Evolutionary conservation across 2,797 vertebrate genomes (phyloP), one percentile per base, ranked within the genome.

Genomic region (Pseudopleuronectes americanus): DNA sequence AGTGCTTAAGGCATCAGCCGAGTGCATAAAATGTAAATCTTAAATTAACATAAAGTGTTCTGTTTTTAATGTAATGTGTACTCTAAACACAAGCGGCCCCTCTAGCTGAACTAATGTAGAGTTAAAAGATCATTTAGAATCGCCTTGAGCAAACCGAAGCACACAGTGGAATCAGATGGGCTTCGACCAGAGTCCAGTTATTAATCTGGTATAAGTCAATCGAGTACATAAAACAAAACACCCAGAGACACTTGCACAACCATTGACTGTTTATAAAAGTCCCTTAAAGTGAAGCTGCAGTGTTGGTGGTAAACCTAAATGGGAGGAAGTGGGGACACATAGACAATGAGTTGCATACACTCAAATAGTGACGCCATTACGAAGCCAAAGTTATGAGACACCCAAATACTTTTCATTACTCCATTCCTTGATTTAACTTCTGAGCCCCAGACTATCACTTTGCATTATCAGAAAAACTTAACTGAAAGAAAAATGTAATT

Each of bases 141-240:
- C 28, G n/a, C 53, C 57, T 70, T 10, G 0, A 52, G 59, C 26
- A 68, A 66, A 65, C 1, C 26, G 10, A 59, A 69, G 17, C 21
- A 21, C 12, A 26, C 13, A 58, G 52, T 57, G 8, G 31, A 59
- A 36, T 41, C 22, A 57, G 16, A 52, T 4, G 0, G 23, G 3
- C 41, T 66, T 33, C 1, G 2, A 38, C 38, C 38, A 6, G 54
- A 57, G 8, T 28, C 13, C 17, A 48, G 48, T 71, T 36, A 48
- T 48, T 6, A 65, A 49, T 48, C 7, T 12, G 12, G 33, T 36
- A 9, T 9, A 36, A 2, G 33, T 36, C 33, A 36, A 10, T 36
- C 2, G 33, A 36, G 33, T 10, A 36, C 33, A 36, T 12, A 12
- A 10, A 12, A 36, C 33, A 12, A 36, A 36, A 10, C 28, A 28